Conservation (phyloP, 2,888 invertebrate genomes). For the Lasiommata megera region DNA sequence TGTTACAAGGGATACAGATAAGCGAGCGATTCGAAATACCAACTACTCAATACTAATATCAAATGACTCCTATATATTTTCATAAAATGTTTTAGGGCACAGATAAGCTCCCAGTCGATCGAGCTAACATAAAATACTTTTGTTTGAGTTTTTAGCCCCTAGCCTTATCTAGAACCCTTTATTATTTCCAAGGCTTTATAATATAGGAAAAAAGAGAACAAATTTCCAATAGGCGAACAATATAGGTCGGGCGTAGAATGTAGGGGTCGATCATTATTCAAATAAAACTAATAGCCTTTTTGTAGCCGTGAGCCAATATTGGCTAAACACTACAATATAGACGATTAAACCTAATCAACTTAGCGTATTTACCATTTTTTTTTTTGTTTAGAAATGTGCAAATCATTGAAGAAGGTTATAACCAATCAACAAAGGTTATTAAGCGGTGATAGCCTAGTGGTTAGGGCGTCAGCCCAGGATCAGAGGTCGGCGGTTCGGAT, state of each 20-base stretch:
- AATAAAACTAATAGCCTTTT: conserved; percentile 24
- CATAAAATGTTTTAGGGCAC: too few relatives aligned
- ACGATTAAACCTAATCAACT: conserved; percentile 19
- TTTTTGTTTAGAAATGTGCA: conserved; percentile 6
- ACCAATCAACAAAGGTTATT: conserved; percentile 9
- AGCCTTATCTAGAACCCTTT: too few relatives aligned
- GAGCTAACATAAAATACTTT: too few relatives aligned
- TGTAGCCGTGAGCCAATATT: conserved; percentile 21
- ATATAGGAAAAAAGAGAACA: not conserved
- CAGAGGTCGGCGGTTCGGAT: too few relatives aligned
- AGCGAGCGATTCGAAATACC: too few relatives aligned
- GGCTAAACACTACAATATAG: conserved; percentile 18
- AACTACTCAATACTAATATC: too few relatives aligned
- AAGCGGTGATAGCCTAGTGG: too few relatives aligned
- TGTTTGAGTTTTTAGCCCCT: too few relatives aligned
- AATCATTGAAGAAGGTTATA: not conserved
- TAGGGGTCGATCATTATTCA: conserved; percentile 19
- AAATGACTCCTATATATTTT: too few relatives aligned
- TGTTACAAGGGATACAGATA: too few relatives aligned
- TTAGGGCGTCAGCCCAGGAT: too few relatives aligned
- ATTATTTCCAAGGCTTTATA: not conserved
- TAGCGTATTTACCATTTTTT: conserved; percentile 7
- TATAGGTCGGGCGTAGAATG: not conserved
- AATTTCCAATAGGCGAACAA: conserved; percentile 10
- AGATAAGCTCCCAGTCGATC: too few relatives aligned